A percentile compares a stretch with the other conserved stretches of the same genome.
These are phyloP conservation scores for Scaptomyza reducta DNA, from an alignment of 2,888 invertebrate genomes.

Conservation along the genomic window DNA sequence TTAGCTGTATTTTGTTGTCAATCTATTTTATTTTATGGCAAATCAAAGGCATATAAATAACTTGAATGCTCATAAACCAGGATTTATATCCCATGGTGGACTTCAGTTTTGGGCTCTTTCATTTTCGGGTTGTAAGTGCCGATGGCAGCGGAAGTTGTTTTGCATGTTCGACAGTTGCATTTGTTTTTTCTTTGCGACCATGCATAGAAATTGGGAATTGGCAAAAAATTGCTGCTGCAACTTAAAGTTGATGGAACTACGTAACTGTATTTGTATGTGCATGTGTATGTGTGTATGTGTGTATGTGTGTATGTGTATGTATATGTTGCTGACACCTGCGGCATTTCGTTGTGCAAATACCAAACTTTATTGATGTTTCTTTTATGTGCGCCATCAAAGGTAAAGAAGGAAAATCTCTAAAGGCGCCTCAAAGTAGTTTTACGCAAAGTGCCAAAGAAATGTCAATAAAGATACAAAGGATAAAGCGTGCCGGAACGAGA, in stretches of 20 bases:
- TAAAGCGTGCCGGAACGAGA: background rate
- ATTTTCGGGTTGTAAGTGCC: constrained; percentile 2
- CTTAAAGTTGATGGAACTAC: constrained; percentile 24
- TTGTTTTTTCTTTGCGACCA: background rate
- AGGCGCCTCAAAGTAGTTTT: constrained; percentile 59
- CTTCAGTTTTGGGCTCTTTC: background rate
- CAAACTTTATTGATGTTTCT: constrained; percentile 47
- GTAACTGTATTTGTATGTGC: constrained; percentile 1
- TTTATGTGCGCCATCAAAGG: constrained; percentile 52
- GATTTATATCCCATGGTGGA: constrained; percentile 10
- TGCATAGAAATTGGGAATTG: constrained; percentile 7
- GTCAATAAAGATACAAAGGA: constrained; percentile 48
- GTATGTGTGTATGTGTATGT: constrained; percentile 2
- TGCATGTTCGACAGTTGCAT: constrained; percentile 33
- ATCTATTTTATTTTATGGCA: no score
- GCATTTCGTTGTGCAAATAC: constrained; percentile 9
- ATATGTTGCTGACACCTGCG: constrained; percentile 45
- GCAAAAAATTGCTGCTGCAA: constrained; percentile 7
- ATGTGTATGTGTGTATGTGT: constrained; percentile 4
- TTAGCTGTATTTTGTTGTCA: no score
- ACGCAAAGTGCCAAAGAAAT: constrained; percentile 65
- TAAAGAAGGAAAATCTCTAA: constrained; percentile 41
- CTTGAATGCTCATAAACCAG: background rate
- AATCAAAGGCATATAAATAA: background rate
- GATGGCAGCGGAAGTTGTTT: constrained; percentile 46